Percentiles rank a stretch among this genome's conserved stretches.
Evolutionary conservation across 2,888 invertebrate species (phyloP).

Genomic region (Rhamphomyia laevipes): DNA sequence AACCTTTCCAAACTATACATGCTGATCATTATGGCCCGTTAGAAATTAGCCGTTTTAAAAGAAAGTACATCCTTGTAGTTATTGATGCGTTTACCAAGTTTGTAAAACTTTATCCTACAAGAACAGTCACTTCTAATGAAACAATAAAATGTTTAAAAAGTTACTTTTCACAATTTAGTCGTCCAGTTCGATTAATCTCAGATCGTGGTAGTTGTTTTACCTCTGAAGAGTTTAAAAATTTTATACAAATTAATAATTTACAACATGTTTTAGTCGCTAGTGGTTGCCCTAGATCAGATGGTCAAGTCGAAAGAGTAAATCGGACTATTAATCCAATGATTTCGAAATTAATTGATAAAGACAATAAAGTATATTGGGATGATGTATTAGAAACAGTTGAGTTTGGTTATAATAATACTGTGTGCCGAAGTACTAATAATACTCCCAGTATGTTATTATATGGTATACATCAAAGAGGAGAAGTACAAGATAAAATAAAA

Average conservation of each 20-base stretch:
- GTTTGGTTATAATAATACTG: slow-evolving; percentile 20
- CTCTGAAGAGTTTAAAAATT: slow-evolving; percentile 14
- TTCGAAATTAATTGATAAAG: slow-evolving; percentile 7
- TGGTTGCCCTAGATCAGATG: slow-evolving; percentile 17
- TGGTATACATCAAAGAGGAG: slow-evolving; percentile 18
- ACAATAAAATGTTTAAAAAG: slow-evolving; percentile 12
- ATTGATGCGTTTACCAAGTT: slow-evolving; percentile 13
- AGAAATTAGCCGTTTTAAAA: slow-evolving; percentile 7
- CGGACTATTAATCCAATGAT: no score
- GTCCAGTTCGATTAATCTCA: slow-evolving; percentile 12
- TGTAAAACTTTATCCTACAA: slow-evolving; percentile 9
- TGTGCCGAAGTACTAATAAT: slow-evolving; percentile 17
- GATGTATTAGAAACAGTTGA: slow-evolving; percentile 13
- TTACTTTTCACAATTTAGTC: slow-evolving; percentile 16
- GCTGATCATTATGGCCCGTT: slow-evolving; percentile 10
- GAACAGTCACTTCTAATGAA: slow-evolving; percentile 14
- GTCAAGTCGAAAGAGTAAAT: slow-evolving; percentile 18
- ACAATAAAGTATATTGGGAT: slow-evolving; percentile 3
- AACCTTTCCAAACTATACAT: slow-evolving; percentile 17
- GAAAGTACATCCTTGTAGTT: slow-evolving; percentile 7
- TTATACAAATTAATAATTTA: no score
- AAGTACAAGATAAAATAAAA: slow-evolving; percentile 15
- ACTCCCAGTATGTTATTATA: slow-evolving; percentile 21
- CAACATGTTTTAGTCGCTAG: slow-evolving; percentile 13
- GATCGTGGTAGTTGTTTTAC: slow-evolving; percentile 17